A percentile compares a stretch with the other conserved stretches of the same genome.
These are phyloP conservation scores for Holacanthella duospinosa DNA, from an alignment of 2,888 invertebrate species.

Conservation along the genomic window DNA sequence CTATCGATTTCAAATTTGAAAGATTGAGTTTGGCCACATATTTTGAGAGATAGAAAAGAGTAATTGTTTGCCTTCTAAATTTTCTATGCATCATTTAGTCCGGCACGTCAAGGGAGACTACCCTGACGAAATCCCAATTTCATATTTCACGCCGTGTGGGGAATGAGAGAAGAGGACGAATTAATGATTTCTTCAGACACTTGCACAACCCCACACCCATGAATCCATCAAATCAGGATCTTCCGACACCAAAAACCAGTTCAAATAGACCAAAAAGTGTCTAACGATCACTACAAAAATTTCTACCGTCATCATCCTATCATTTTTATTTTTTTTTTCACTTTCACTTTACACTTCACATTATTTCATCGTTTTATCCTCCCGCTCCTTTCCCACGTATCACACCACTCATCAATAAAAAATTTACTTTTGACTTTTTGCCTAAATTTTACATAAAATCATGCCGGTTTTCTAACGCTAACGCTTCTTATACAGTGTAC, in stretches of 20 bases:
- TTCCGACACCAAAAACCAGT: background rate
- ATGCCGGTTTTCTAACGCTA: no score
- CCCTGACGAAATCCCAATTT: slow-evolving; percentile 4
- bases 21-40: no score
- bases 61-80: slow-evolving; percentile 21
- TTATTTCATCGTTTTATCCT: background rate
- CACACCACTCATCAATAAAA: background rate
- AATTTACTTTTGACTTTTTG: background rate
- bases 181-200: slow-evolving; percentile 7
- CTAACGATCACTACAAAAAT: background rate
- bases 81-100: slow-evolving; percentile 23
- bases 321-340: background rate
- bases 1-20: no score
- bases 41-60: slow-evolving; percentile 10
- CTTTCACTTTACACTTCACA: background rate
- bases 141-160: slow-evolving; percentile 16
- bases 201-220: background rate
- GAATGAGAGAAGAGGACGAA: no score
- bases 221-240: background rate
- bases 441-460: no score
- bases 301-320: background rate
- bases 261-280: background rate
- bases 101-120: slow-evolving; percentile 11
- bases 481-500: no score
- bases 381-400: background rate